Evolutionary conservation across 2,113 vertebrate species (phyloP).

Genomic region (Alces alces): DNA sequence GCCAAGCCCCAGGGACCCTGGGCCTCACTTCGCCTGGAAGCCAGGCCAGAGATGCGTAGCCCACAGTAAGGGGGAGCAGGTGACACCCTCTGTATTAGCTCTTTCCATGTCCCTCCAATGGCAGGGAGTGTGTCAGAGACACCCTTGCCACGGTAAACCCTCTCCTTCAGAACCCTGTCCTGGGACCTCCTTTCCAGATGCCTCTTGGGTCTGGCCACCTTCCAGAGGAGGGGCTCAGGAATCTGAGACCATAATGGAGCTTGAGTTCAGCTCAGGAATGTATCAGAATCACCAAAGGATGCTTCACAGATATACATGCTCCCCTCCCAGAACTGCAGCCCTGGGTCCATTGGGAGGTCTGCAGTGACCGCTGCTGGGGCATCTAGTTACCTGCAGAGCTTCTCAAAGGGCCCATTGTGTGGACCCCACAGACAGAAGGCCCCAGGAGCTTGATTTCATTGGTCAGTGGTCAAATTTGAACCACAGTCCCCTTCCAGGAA

Average conservation of each 20-base stretch:
- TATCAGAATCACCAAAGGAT: background rate
- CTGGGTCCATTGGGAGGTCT: background rate
- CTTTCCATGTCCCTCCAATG: background rate
- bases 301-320: background rate
- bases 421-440: background rate
- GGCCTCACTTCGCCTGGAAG: background rate
- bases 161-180: background rate
- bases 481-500: background rate
- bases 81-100: background rate
- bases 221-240: background rate
- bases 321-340: background rate
- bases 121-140: background rate
- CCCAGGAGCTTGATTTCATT: background rate
- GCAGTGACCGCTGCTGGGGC: background rate
- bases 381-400: background rate
- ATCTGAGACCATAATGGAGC: background rate
- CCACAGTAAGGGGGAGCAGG: background rate
- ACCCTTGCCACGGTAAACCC: background rate
- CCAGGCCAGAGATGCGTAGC: background rate
- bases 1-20: background rate
- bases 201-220: background rate
- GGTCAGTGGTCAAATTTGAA: background rate
- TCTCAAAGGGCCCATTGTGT: background rate
- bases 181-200: background rate
- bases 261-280: background rate